These are phyloP conservation scores for Metacarcinus magister DNA, from an alignment of 2,888 invertebrate species.

Conservation along the genomic window DNA sequence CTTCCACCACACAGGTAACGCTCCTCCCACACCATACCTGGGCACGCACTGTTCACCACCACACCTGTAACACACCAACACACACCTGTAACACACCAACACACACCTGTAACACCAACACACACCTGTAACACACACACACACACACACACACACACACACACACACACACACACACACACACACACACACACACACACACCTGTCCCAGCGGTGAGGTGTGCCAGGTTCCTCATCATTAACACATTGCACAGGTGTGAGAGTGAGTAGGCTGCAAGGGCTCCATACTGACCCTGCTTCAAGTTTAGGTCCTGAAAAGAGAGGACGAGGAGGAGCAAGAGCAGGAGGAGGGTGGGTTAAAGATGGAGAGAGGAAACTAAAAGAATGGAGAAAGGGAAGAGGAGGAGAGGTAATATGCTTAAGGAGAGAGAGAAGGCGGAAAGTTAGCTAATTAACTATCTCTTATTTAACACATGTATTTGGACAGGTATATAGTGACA, in stretches of 20 bases:
- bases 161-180: constrained; percentile 26
- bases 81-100: background rate
- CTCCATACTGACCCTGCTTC: background rate
- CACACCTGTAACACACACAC: background rate
- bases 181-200: background rate
- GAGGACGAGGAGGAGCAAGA: background rate
- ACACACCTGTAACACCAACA: background rate
- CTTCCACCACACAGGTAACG: background rate
- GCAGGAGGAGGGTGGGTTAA: background rate
- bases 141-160: constrained; percentile 26
- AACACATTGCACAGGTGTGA: background rate
- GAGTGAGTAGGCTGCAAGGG: background rate
- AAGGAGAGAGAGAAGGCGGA: too few relatives aligned
- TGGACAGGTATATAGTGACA: too few relatives aligned
- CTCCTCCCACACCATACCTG: background rate
- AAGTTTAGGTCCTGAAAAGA: background rate
- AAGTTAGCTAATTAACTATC: too few relatives aligned
- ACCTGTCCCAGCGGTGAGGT: background rate
- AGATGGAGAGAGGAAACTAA: background rate
- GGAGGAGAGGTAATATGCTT: background rate
- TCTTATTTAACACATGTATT: too few relatives aligned
- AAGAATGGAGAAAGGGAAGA: background rate
- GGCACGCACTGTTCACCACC: background rate
- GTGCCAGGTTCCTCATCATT: background rate
- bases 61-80: background rate